Evolutionary conservation across 2,797 vertebrate genomes (phyloP).

Genomic region (Alectoris magna): DNA sequence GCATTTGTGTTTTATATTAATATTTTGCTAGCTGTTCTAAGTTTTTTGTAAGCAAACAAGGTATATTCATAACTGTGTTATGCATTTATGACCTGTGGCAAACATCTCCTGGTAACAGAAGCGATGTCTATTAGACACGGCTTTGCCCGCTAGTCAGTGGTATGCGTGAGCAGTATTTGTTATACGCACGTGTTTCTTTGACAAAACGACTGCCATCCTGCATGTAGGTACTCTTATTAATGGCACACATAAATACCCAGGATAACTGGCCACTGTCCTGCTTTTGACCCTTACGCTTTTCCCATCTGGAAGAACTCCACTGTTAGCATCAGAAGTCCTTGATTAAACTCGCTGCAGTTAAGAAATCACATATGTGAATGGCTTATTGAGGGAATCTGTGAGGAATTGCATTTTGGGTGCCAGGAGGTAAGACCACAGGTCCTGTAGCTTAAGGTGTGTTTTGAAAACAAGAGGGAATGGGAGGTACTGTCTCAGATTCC

Average conservation of each 20-base stretch:
- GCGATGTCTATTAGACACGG: background rate
- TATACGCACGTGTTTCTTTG: background rate
- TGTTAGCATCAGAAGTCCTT: background rate
- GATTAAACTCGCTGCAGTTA: background rate
- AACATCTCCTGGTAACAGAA: background rate
- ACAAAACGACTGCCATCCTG: background rate
- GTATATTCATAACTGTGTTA: background rate
- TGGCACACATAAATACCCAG: background rate
- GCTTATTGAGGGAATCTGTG: background rate
- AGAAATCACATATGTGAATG: background rate
- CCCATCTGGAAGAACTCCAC: background rate
- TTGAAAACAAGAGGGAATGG: background rate
- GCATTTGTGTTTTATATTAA: background rate
- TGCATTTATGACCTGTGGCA: background rate
- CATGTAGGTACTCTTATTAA: constrained; percentile 6
- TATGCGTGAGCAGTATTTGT: background rate
- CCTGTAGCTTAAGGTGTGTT: background rate
- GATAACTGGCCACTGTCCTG: background rate
- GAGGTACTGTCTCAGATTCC: background rate
- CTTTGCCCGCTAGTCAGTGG: background rate
- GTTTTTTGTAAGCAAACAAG: background rate
- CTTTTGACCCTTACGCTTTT: background rate
- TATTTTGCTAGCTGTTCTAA: background rate
- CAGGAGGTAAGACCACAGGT: background rate
- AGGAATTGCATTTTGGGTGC: background rate